phyloP scores from a whole-genome alignment of 1,140 invertebrate species.

The Myzus persicae region DNA sequence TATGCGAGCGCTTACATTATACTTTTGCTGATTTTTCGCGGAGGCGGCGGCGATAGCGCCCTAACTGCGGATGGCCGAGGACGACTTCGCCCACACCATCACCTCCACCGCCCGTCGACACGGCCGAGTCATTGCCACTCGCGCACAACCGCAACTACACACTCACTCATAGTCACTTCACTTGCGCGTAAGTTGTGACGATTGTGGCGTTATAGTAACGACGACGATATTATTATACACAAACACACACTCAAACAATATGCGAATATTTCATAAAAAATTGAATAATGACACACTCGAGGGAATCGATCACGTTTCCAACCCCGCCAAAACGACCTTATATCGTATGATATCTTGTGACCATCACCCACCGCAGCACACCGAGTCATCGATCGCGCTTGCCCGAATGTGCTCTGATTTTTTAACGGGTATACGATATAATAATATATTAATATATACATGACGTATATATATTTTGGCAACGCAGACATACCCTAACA shows the following conservation, averaged over 20 bases:
- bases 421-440: not conserved
- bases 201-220: not conserved
- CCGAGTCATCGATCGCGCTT: not conserved
- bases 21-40: not conserved
- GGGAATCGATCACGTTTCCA: not conserved
- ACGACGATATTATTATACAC: not conserved
- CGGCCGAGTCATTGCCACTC: not conserved
- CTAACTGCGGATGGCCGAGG: not conserved
- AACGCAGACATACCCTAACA: no score
- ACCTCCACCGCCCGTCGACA: not conserved
- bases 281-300: not conserved
- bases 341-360: not conserved
- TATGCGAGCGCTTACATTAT: not conserved
- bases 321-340: constrained; percentile 9
- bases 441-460: no score
- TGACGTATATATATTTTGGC: no score
- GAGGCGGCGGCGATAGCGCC: constrained; percentile 5
- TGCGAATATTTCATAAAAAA: not conserved
- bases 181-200: not conserved
- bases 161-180: not conserved
- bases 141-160: not conserved
- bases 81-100: constrained; percentile 11
- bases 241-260: not conserved
- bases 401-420: not conserved
- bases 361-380: not conserved